phyloP scores from a whole-genome alignment of 1,140 invertebrate genomes.

The Odontomachus brunneus region DNA sequence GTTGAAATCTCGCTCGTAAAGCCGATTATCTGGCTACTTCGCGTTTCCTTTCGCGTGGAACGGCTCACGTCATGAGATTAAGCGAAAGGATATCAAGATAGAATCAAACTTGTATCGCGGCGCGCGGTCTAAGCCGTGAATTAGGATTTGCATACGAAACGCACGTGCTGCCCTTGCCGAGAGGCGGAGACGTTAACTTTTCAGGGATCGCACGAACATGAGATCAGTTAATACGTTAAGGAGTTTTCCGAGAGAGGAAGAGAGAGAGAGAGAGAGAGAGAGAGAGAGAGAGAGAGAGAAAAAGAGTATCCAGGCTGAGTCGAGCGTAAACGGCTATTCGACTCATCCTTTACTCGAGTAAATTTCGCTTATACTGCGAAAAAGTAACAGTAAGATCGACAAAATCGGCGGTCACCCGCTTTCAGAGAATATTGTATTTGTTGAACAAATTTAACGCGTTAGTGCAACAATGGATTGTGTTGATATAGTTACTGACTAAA shows the following conservation, averaged over 20 bases:
- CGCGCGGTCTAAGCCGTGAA: conserved; percentile 29
- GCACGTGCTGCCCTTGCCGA: conserved; percentile 30
- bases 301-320: conserved; percentile 1
- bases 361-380: too few species aligned
- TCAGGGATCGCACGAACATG: conserved; percentile 23
- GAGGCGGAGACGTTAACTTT: conserved; percentile 16
- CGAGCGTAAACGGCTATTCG: conserved; percentile 22
- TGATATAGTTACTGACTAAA: too few species aligned
- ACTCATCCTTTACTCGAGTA: too few species aligned
- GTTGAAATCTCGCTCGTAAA: conserved; percentile 38
- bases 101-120: conserved; percentile 39
- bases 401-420: too few species aligned
- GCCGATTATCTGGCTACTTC: conserved; percentile 41
- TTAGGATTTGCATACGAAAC: conserved; percentile 52
- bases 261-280: neutral
- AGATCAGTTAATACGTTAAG: conserved; percentile 46
- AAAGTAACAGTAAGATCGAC: too few species aligned
- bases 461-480: too few species aligned
- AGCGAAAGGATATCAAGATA: conserved; percentile 45
- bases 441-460: too few species aligned
- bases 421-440: too few species aligned
- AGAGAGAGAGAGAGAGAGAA: too few species aligned
- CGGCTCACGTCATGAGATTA: conserved; percentile 50
- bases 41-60: conserved; percentile 38
- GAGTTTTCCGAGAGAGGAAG: neutral